phyloP scores from a whole-genome alignment of 2,888 invertebrate species.

The Hyposoter dolosus region DNA sequence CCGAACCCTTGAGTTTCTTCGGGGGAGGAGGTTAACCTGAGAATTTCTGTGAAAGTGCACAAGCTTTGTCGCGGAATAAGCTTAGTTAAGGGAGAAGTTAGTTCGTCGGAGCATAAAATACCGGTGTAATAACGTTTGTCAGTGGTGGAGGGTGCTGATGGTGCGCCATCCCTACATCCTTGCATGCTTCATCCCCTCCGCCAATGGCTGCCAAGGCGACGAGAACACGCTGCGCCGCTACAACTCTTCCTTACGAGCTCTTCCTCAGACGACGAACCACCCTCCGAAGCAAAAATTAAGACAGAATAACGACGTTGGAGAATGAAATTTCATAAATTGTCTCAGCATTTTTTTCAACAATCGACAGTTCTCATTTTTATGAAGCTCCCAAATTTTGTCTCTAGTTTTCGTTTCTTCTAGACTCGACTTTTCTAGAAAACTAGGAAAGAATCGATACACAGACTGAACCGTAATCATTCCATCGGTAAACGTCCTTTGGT shows the following conservation, averaged over 20 bases:
- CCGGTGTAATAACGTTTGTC: constrained; percentile 77
- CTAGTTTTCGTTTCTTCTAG: too few relatives aligned
- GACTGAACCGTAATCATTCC: too few relatives aligned
- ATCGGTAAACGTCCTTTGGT: too few relatives aligned
- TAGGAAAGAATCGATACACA: too few relatives aligned
- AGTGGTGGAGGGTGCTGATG: constrained; percentile 57
- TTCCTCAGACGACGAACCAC: background rate
- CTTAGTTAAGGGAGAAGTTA: constrained; percentile 78
- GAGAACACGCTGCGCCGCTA: constrained; percentile 1
- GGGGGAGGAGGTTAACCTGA: constrained; percentile 70
- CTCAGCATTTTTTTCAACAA: background rate
- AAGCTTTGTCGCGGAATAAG: constrained; percentile 79
- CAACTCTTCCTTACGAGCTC: background rate
- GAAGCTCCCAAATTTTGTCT: too few relatives aligned
- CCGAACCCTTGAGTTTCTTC: constrained; percentile 27
- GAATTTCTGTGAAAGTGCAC: constrained; percentile 77
- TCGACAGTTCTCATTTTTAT: background rate
- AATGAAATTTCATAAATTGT: constrained; percentile 11
- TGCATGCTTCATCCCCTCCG: background rate
- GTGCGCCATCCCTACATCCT: constrained; percentile 41
- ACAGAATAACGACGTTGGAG: background rate
- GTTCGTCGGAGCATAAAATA: constrained; percentile 77
- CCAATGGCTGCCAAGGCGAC: constrained; percentile 20
- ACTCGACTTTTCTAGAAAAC: too few relatives aligned
- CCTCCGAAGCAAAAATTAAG: background rate